Percentiles rank a stretch among this genome's conserved stretches.
Evolutionary conservation across 2,797 vertebrate genomes (phyloP).

Genomic region (Argya squamiceps): DNA sequence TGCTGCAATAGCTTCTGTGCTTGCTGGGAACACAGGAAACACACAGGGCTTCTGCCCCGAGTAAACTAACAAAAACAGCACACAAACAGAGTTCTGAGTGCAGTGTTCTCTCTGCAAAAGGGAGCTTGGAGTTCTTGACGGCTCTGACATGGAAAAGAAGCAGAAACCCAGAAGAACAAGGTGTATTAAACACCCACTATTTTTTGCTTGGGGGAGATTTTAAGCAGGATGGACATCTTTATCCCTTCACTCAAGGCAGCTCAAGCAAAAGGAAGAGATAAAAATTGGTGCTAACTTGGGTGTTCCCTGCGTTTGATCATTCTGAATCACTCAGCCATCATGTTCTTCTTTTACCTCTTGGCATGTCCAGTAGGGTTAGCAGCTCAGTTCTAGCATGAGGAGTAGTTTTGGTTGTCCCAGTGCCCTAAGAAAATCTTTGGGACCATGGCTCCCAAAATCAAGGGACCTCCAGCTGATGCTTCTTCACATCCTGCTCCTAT

Average conservation of each 20-base stretch:
- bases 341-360: neutral
- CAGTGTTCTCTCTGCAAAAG: no score
- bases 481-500: neutral
- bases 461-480: neutral
- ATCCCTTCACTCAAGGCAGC: neutral
- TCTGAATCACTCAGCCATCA: neutral
- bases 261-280: neutral
- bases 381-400: neutral
- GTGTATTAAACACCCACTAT: neutral
- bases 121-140: no score
- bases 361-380: neutral
- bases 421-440: neutral
- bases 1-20: no score
- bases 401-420: neutral
- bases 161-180: neutral
- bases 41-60: no score
- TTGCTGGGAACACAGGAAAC: no score
- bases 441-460: neutral
- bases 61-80: no score
- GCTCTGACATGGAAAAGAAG: no score
- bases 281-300: neutral
- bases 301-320: slow-evolving; percentile 37
- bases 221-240: slow-evolving; percentile 34
- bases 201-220: slow-evolving; percentile 39
- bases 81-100: no score